A percentile compares a stretch with the other conserved stretches of the same genome.
Evolutionary conservation across 2,113 vertebrate genomes (phyloP).

Genomic region (Caretta caretta): DNA sequence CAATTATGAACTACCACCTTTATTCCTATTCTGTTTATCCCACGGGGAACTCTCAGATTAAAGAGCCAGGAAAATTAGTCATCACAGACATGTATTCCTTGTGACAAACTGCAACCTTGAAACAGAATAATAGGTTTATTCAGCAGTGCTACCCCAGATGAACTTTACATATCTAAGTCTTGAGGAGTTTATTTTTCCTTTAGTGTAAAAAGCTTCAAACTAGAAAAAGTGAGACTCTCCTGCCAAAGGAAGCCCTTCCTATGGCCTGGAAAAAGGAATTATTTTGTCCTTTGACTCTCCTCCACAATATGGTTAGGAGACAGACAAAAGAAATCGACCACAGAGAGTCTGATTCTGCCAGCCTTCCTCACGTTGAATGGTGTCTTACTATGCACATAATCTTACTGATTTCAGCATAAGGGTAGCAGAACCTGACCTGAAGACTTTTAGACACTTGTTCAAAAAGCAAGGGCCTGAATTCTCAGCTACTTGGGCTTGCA

Average conservation of each 20-base stretch:
- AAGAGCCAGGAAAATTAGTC: constrained; percentile 68
- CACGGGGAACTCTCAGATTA: constrained; percentile 47
- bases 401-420: not conserved
- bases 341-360: not conserved
- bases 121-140: constrained; percentile 42
- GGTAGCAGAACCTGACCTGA: not conserved
- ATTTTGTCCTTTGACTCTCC: not conserved
- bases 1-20: constrained; percentile 28
- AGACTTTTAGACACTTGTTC: not conserved
- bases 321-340: not conserved
- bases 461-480: not conserved
- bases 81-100: constrained; percentile 51
- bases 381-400: accelerated
- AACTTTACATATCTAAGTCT: constrained; percentile 15
- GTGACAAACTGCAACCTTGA: constrained; percentile 39
- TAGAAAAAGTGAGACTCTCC: not conserved
- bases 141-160: not conserved
- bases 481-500: not conserved
- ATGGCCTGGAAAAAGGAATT: not conserved
- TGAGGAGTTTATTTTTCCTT: not conserved
- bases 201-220: constrained; percentile 33
- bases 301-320: not conserved
- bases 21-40: constrained; percentile 47
- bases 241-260: not conserved
- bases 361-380: not conserved